Conservation (phyloP, 2,888 invertebrate genomes). For the Himalopsyche kuldschensis region DNA sequence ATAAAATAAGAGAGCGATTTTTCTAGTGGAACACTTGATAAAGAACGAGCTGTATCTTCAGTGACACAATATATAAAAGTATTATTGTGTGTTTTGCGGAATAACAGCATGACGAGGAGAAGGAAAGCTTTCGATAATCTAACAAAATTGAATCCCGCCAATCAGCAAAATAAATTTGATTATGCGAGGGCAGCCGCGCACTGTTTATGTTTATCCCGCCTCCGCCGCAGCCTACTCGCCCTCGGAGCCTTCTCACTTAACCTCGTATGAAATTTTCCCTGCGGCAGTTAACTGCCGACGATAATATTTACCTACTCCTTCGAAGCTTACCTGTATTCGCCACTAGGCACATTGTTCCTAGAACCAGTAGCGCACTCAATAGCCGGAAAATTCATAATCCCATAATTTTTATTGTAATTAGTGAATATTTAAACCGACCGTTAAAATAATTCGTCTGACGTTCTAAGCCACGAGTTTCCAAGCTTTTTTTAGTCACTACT, state of each 20-base stretch:
- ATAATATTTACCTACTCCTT: constrained; percentile 1
- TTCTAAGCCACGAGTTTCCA: too few relatives aligned
- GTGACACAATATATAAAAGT: not conserved
- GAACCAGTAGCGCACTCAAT: not conserved
- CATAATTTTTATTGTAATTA: too few relatives aligned
- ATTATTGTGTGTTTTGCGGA: not conserved
- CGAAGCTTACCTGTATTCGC: not conserved
- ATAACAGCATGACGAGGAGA: not conserved
- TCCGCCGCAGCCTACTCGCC: not conserved
- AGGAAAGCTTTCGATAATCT: constrained; percentile 20
- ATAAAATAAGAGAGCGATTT: not conserved
- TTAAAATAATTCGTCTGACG: too few relatives aligned
- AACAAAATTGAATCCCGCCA: constrained; percentile 26
- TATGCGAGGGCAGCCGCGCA: constrained; percentile 11
- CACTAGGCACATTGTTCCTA: not conserved
- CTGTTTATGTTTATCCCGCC: not conserved
- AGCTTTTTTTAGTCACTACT: too few relatives aligned
- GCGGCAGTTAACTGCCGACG: not conserved
- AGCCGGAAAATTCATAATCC: too few relatives aligned
- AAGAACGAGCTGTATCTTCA: not conserved
- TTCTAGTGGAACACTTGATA: not conserved
- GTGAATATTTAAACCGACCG: too few relatives aligned
- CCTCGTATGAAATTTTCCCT: constrained; percentile 1
- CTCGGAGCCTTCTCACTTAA: not conserved
- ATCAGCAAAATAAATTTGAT: constrained; percentile 28